phyloP scores from a whole-genome alignment of 1,140 invertebrate genomes.

The Notospermus geniculatus region DNA sequence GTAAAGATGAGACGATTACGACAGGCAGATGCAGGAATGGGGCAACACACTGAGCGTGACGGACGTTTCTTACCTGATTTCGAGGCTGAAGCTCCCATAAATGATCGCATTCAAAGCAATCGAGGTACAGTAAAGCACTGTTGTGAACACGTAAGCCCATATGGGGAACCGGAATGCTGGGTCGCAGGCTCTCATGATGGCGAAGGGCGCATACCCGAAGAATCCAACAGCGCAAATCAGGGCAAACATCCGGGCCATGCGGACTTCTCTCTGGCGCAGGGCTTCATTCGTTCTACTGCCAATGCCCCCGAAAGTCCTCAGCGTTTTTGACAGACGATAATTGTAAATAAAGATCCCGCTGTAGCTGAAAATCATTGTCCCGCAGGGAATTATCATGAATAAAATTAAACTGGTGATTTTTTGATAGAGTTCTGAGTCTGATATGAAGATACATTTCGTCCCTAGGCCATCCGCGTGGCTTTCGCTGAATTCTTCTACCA shows the following conservation, averaged over 20 bases:
- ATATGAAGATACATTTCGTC: constrained; percentile 5
- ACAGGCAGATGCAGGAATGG: no score
- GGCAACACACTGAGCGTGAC: no score
- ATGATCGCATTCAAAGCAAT: constrained; percentile 7
- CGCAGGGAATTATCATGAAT: not conserved
- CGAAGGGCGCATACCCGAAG: constrained; percentile 4
- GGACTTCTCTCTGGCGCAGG: not conserved
- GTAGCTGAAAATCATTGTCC: not conserved
- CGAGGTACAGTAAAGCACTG: not conserved
- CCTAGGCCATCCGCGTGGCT: not conserved
- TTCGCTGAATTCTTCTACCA: constrained; percentile 1
- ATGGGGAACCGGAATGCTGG: not conserved
- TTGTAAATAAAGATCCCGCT: not conserved
- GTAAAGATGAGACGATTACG: no score
- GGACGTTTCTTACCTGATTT: not conserved
- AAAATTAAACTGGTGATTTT: constrained; percentile 11
- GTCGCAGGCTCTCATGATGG: not conserved
- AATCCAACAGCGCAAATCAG: not conserved
- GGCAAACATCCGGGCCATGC: not conserved
- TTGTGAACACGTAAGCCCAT: not conserved
- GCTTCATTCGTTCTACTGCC: not conserved
- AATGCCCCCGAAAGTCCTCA: not conserved
- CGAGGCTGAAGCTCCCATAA: not conserved
- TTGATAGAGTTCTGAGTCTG: constrained; percentile 2
- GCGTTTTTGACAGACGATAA: not conserved